These are phyloP conservation scores for Orthosia gracilis DNA, from an alignment of 2,888 invertebrate species.

Conservation along the genomic window DNA sequence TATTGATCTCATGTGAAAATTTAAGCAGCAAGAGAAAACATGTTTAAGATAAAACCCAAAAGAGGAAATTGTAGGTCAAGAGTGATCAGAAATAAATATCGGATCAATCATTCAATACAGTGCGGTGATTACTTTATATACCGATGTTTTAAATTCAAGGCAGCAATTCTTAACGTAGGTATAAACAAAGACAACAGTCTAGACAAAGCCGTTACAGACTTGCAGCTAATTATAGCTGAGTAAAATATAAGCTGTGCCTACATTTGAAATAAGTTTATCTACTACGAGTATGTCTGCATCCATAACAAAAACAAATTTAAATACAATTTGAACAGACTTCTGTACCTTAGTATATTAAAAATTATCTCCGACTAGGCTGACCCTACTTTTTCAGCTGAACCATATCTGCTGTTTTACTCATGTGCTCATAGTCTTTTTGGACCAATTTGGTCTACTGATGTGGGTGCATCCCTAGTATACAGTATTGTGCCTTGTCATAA, in stretches of 20 bases:
- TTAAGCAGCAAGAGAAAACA: not conserved
- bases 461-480: not conserved
- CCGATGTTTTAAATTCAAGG: constrained; percentile 24
- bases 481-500: too few relatives aligned
- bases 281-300: too few relatives aligned
- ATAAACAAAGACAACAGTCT: constrained; percentile 1
- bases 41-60: not conserved
- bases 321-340: not conserved
- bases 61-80: not conserved
- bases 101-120: not conserved
- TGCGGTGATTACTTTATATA: constrained; percentile 26
- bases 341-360: too few relatives aligned
- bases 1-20: not conserved
- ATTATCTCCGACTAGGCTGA: not conserved
- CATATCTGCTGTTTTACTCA: not conserved
- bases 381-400: not conserved
- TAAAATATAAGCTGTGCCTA: not conserved
- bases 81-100: not conserved
- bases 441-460: not conserved
- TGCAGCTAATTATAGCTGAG: not conserved
- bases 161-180: not conserved
- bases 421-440: not conserved
- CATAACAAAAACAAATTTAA: not conserved
- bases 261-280: too few relatives aligned
- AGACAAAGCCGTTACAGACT: constrained; percentile 1